These are phyloP conservation scores for Centroberyx gerrardi DNA, from an alignment of 2,797 vertebrate species.

Conservation along the genomic window DNA sequence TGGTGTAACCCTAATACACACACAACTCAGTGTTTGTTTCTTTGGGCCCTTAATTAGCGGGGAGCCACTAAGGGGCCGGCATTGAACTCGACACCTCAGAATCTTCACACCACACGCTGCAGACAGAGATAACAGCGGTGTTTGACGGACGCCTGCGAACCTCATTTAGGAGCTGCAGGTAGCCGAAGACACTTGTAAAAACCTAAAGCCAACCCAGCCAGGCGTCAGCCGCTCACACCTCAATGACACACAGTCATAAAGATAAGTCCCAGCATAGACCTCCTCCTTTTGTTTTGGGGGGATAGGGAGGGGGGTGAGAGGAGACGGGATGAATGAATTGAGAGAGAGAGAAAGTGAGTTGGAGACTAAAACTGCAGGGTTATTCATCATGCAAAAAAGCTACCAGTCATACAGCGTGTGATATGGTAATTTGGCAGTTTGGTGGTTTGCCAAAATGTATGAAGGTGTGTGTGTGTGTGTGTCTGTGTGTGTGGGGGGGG, in stretches of 20 bases:
- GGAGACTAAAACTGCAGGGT: constrained; percentile 7
- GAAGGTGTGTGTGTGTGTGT: background rate
- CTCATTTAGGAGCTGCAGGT: constrained; percentile 9
- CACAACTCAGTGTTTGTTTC: background rate
- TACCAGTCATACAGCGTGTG: no score
- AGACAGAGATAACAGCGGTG: background rate
- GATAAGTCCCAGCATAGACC: background rate
- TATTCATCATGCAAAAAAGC: background rate
- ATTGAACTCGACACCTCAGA: background rate
- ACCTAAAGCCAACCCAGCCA: background rate
- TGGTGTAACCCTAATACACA: no score
- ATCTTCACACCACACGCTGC: constrained; percentile 9
- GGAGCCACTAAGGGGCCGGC: background rate
- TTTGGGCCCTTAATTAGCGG: background rate
- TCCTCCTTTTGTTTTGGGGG: background rate
- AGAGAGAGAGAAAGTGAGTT: constrained; percentile 9
- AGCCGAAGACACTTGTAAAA: background rate
- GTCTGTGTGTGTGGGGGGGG: background rate
- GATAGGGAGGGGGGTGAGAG: no score
- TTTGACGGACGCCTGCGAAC: background rate
- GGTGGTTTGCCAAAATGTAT: no score
- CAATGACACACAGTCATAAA: constrained; percentile 1
- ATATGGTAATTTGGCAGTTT: no score
- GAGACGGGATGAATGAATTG: background rate
- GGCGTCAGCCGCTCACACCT: constrained; percentile 14